Percentiles rank a stretch among this genome's conserved stretches.
Evolutionary conservation across 2,888 invertebrate genomes (phyloP).

Genomic region (Dromius quadrimaculatus): DNA sequence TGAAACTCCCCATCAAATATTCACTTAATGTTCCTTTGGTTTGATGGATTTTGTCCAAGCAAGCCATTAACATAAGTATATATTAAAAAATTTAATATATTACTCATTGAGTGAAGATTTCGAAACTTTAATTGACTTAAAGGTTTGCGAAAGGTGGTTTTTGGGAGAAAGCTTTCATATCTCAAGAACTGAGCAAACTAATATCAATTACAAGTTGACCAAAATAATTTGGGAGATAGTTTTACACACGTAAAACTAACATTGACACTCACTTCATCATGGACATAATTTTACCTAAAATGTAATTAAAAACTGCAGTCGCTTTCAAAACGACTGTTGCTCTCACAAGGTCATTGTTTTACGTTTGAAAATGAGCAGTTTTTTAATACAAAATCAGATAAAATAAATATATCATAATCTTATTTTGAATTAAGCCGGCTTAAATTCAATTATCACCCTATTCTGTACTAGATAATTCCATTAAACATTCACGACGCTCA

Average conservation of each 20-base stretch:
- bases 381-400: too few relatives aligned
- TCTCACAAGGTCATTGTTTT: too few relatives aligned
- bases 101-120: constrained; percentile 20
- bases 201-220: too few relatives aligned
- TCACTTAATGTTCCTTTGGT: neutral
- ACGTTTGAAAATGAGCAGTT: too few relatives aligned
- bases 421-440: too few relatives aligned
- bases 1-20: neutral
- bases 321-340: too few relatives aligned
- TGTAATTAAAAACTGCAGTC: too few relatives aligned
- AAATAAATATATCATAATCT: too few relatives aligned
- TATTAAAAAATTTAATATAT: constrained; percentile 41
- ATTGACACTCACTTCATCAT: too few relatives aligned
- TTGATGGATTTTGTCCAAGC: constrained; percentile 19
- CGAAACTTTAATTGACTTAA: constrained; percentile 37
- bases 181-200: neutral
- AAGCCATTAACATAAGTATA: constrained; percentile 44
- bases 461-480: constrained; percentile 5
- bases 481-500: constrained; percentile 34
- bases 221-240: too few relatives aligned
- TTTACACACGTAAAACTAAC: too few relatives aligned
- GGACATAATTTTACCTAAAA: too few relatives aligned
- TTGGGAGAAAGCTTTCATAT: constrained; percentile 20
- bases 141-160: constrained; percentile 15
- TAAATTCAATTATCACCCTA: constrained; percentile 5